Evolutionary conservation across 2,888 invertebrate genomes (phyloP), one percentile per base, ranked within the genome.

Genomic region (Torymus tubicola): DNA sequence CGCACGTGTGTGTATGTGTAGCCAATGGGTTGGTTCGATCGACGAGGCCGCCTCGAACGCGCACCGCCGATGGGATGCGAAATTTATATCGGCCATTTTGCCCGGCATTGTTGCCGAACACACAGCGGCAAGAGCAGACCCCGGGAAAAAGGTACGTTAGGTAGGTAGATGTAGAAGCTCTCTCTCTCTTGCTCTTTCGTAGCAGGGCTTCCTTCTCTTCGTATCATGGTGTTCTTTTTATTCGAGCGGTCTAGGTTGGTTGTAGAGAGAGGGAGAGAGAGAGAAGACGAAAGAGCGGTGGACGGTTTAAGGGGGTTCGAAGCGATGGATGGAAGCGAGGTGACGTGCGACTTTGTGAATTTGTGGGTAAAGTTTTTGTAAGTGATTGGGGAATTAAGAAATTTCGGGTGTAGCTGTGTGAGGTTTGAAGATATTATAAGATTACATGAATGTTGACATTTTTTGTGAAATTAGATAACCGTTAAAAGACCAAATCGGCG

Each of bases 81-180:
- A 82, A 82, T 82, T 82, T 82, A 82, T 82, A 74, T 72, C 82
- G 82, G 82, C 82, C 80, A 82, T 82, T 82, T 82, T 82, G 74
- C 79, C 24, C 60, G 69, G 81, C 71, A 79, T 79, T 79, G 79
- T 81, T 81, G 64, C 75, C 78, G 63, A 78, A 74, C 81, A 60
- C 55, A 14, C n/a, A n/a, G 68, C 31, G 31, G 31, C 31, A n/a
- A n/a, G 31, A 31, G 31, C 31, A 8, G 31, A 31, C 31, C 31
- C 31, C 72, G 61, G 16, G 53, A 18, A 55, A 78, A 57, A 18
- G 10, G 18, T 12, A 31, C 12, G 14, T 18, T 61, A 55, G 57
- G 16, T 61, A 53, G 18, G 58, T 58, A 14, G 10, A 55, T 24
- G 31, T 31, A 31, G 31, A 31, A 31, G 31, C 31, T 73, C n/a